Evolutionary conservation across 2,113 vertebrate species (phyloP), one percentile per base, ranked within the genome.

Genomic region (Tetraodon nigroviridis): DNA sequence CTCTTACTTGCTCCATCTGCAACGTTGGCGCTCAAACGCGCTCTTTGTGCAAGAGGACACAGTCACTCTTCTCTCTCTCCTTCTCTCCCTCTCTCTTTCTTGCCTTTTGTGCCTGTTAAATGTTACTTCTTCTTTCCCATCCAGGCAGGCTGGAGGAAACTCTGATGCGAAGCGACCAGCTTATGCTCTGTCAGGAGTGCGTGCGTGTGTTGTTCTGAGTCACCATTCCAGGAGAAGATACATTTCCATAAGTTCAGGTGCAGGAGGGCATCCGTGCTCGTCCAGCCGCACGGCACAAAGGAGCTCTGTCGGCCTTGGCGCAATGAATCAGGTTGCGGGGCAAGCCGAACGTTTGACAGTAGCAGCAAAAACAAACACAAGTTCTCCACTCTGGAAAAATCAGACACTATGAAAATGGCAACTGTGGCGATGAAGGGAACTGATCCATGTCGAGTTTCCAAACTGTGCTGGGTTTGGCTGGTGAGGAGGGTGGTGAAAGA

Each of bases 281-380:
- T 50, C 44, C 49, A 67, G 51, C 58, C 70, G 63, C 61, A 24
- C 55, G 75, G 73, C 59, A 85, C 81, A 85, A 84, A 79, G 76
- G 67, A 74, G 64, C 78, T 73, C 71, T 84, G 82, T 86, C 63
- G 76, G 71, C 44, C 73, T 78, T 18, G 2, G 61, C 47, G 46
- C 49, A 19, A 63, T 78, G 69, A 78, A 83, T 82, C 67, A 59
- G 69, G 71, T 78, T 65, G 65, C 70, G 68, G 60, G 63, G 80
- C 54, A 4, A 67, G 81, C 73, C 45, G 56, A 79, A 75, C 55
- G 69, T 80, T 80, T 82, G 84, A 84, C 84, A 84, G 84, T 82
- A 79, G 81, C 78, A 76, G 79, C 80, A 58, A 86, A 84, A 87
- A 84, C 79, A 89, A 86, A 86, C 73, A 78, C 50, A 37, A 73